A percentile compares a stretch with the other conserved stretches of the same genome.
Evolutionary conservation across 1,140 invertebrate genomes (phyloP).

Genomic region (Artemia franciscana): DNA sequence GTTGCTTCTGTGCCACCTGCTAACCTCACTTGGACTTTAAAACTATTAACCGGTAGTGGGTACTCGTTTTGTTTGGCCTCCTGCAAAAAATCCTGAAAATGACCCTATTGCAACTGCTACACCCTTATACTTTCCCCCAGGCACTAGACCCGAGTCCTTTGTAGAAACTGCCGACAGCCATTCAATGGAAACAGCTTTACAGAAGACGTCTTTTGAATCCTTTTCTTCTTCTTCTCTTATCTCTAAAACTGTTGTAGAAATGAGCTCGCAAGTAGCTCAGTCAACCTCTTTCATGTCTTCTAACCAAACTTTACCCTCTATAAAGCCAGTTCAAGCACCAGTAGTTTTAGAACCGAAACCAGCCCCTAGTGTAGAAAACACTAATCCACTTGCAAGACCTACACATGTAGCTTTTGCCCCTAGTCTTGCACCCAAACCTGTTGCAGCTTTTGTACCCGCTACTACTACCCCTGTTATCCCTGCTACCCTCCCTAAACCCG

Average conservation of each 20-base stretch:
- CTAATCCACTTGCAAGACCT: not conserved
- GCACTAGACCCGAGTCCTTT: not conserved
- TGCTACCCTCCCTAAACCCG: constrained; percentile 14
- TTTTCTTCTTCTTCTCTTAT: not conserved
- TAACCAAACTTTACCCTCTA: no score
- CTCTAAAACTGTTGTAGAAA: not conserved
- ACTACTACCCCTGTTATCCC: constrained; percentile 9
- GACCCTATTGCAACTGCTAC: not conserved
- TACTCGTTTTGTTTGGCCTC: not conserved
- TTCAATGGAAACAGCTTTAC: not conserved
- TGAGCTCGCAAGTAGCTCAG: not conserved
- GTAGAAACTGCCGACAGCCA: not conserved
- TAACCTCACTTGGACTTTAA: not conserved
- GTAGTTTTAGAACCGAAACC: not conserved
- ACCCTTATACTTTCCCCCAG: constrained; percentile 1
- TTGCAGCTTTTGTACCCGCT: constrained; percentile 13
- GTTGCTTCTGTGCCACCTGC: not conserved
- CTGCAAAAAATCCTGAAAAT: not conserved
- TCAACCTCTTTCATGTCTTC: not conserved
- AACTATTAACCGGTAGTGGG: not conserved
- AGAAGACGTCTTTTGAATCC: not conserved
- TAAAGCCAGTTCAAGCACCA: not conserved
- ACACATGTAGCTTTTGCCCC: not conserved
- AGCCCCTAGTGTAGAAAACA: not conserved
- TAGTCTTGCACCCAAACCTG: constrained; percentile 10